phyloP scores from a whole-genome alignment of 2,113 vertebrate species.

The Dasypus novemcinctus region DNA sequence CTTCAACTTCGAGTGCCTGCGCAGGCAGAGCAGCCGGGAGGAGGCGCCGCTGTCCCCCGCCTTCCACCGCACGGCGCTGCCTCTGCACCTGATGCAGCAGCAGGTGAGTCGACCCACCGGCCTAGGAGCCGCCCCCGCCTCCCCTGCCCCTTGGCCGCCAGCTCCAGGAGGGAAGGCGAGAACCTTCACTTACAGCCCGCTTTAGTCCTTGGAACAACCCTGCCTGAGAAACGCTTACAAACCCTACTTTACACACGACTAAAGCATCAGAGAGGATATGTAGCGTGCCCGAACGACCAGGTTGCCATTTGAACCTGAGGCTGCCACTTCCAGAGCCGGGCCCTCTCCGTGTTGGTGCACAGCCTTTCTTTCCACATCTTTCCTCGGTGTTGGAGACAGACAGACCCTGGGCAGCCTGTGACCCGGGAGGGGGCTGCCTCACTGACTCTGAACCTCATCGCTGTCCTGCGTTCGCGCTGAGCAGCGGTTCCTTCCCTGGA shows the following conservation, averaged over 20 bases:
- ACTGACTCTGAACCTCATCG: background rate
- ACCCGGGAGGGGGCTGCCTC: background rate
- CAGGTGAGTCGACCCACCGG: constrained; percentile 86
- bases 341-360: background rate
- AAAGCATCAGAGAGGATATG: background rate
- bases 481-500: background rate
- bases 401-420: background rate
- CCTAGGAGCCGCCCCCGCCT: background rate
- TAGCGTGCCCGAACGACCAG: background rate
- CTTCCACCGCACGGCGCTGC: constrained; percentile 92
- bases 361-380: too few relatives aligned
- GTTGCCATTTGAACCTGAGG: background rate
- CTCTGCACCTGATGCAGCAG: constrained; percentile 98
- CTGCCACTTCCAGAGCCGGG: background rate
- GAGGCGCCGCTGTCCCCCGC: constrained; percentile 87
- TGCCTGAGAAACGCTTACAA: fast-evolving
- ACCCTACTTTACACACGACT: background rate
- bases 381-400: background rate
- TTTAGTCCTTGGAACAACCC: background rate
- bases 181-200: background rate
- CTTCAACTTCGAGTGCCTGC: constrained; percentile 99
- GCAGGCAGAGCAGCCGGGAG: constrained; percentile 95
- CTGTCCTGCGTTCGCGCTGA: background rate
- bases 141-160: too few relatives aligned
- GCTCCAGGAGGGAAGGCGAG: background rate